Conservation (phyloP, 2,113 vertebrate species). For the Rana temporaria region DNA sequence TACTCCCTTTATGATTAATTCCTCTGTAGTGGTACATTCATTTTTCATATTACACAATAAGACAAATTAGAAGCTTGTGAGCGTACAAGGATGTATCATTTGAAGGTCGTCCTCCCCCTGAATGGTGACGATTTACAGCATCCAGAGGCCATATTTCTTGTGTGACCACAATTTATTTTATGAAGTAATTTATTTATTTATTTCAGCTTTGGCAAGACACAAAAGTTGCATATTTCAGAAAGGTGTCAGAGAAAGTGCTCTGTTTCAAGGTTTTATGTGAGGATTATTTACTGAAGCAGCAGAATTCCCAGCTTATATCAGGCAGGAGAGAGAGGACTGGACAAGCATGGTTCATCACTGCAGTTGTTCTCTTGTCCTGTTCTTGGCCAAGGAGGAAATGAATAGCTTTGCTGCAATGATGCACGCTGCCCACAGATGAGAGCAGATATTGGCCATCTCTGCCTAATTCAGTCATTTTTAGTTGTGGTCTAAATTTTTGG, state of each 20-base stretch:
- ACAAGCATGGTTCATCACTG: conserved; percentile 16
- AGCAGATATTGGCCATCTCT: neutral
- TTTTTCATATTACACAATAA: conserved; percentile 53
- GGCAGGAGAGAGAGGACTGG: conserved; percentile 4
- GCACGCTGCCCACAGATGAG: neutral
- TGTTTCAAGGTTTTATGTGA: conserved; percentile 53
- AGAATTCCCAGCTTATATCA: conserved; percentile 39
- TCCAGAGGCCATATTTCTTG: conserved; percentile 40
- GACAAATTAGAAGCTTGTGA: conserved; percentile 47
- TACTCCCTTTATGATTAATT: conserved; percentile 40
- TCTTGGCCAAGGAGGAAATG: conserved; percentile 17
- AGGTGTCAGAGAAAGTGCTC: conserved; percentile 46
- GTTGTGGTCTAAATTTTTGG: too few species aligned
- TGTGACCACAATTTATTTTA: conserved; percentile 44
- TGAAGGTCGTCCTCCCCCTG: conserved; percentile 48
- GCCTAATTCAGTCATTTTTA: too few species aligned
- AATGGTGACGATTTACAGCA: conserved; percentile 40
- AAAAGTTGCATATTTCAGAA: conserved; percentile 55
- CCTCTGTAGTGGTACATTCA: neutral
- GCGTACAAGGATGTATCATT: conserved; percentile 29
- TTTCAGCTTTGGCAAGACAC: conserved; percentile 47
- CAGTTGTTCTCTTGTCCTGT: neutral
- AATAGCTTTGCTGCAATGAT: conserved; percentile 3
- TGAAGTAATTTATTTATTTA: conserved; percentile 55
- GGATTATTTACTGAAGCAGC: conserved; percentile 54